Evolutionary conservation across 92 coral and sea anemone species (phyloP).

Genomic region (Epizoanthus stellaris): DNA sequence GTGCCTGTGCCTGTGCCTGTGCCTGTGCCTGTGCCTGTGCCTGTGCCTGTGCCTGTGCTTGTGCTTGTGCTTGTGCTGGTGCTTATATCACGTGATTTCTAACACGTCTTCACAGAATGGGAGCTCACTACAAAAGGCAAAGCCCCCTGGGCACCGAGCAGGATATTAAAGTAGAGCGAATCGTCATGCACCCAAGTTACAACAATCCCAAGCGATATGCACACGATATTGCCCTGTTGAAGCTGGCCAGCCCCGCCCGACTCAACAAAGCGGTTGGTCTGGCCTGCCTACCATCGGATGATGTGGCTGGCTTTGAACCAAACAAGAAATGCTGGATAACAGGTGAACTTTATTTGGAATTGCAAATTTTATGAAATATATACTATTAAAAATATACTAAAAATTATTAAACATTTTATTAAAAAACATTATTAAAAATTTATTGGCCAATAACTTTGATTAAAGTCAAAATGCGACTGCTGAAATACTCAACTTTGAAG

Average conservation of each 20-base stretch:
- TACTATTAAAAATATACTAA: not conserved
- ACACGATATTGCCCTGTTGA: slow-evolving; percentile 25
- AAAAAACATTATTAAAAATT: no score
- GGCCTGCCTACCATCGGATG: not conserved
- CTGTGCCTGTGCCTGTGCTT: no score
- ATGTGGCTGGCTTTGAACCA: not conserved
- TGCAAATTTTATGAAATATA: not conserved
- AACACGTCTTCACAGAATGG: not conserved
- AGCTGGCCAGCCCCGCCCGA: slow-evolving; percentile 19
- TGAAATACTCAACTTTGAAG: no score
- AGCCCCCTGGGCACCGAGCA: slow-evolving; percentile 12
- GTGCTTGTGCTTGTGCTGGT: no score
- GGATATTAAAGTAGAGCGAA: not conserved
- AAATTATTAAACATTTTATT: no score
- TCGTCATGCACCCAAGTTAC: slow-evolving; percentile 16
- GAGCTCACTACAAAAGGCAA: slow-evolving; percentile 25
- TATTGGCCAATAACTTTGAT: no score
- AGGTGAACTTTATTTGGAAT: not conserved
- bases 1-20: no score
- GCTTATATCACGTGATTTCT: no score
- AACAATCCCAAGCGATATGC: slow-evolving; percentile 10
- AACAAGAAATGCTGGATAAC: slow-evolving; percentile 28
- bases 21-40: no score
- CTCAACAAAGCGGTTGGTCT: slow-evolving; percentile 25
- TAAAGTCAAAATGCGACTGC: no score